phyloP scores from a whole-genome alignment of 2,113 vertebrate species.

The Oceanites oceanicus region DNA sequence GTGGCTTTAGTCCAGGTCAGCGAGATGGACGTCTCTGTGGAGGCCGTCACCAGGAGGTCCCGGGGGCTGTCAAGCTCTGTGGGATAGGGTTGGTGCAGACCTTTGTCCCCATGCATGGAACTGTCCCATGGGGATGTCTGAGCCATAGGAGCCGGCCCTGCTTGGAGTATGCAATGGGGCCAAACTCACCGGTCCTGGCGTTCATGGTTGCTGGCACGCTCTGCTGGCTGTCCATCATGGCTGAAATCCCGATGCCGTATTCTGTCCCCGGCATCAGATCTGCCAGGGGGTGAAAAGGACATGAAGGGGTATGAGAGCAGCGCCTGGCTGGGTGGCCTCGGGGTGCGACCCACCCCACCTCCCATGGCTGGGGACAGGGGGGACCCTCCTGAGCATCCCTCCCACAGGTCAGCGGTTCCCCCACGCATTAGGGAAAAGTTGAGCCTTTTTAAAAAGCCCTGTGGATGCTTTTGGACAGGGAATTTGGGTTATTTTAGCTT shows the following conservation, averaged over 20 bases:
- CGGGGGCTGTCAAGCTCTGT: constrained; percentile 89
- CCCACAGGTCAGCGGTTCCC: neutral
- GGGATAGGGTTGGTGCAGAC: neutral
- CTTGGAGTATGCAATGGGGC: neutral
- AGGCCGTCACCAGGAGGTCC: constrained; percentile 88
- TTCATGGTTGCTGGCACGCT: constrained; percentile 96
- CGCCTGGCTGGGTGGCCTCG: neutral
- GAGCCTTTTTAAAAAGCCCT: neutral
- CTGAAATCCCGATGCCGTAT: constrained; percentile 94
- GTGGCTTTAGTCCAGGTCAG: constrained; percentile 88
- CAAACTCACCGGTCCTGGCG: constrained; percentile 89
- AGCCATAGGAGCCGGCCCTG: neutral
- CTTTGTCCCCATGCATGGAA: neutral
- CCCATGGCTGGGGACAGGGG: accelerated
- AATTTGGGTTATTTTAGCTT: constrained; percentile 45
- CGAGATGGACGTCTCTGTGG: constrained; percentile 91
- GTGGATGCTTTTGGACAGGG: neutral
- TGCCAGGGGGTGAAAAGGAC: constrained; percentile 45
- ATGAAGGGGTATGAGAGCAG: neutral
- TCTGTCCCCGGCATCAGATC: constrained; percentile 94
- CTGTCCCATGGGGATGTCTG: neutral
- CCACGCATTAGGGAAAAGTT: neutral
- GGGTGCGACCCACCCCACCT: neutral
- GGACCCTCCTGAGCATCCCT: neutral
- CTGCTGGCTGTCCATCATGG: constrained; percentile 85